Evolutionary conservation across 1,140 invertebrate species (phyloP).

Genomic region (Leptinotarsa texana): DNA sequence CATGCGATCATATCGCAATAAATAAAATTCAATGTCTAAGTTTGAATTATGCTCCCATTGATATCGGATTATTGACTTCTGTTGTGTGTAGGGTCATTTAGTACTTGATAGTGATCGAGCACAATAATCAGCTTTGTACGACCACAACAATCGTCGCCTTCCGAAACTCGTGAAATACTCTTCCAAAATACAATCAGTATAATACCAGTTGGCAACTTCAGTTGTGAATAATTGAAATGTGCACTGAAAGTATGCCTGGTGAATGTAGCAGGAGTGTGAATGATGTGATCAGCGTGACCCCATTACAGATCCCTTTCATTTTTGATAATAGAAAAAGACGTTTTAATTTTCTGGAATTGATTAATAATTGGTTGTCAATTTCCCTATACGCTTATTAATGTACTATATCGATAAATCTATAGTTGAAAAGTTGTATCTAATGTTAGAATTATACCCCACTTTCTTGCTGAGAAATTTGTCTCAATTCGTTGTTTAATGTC

Average conservation of each 20-base stretch:
- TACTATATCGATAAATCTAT: conserved; percentile 1
- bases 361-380: conserved; percentile 18
- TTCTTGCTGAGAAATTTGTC: not conserved
- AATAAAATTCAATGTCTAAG: too few relatives aligned
- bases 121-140: too few relatives aligned
- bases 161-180: too few relatives aligned
- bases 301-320: not conserved
- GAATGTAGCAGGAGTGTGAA: not conserved
- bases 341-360: conserved; percentile 18
- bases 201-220: not conserved
- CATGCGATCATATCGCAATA: too few relatives aligned
- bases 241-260: not conserved
- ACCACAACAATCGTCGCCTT: too few relatives aligned
- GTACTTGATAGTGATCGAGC: too few relatives aligned
- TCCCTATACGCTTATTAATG: conserved; percentile 23
- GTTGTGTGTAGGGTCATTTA: too few relatives aligned
- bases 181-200: too few relatives aligned
- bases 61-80: too few relatives aligned
- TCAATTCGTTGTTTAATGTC: too few relatives aligned
- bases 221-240: not conserved
- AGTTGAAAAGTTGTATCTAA: not conserved
- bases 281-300: not conserved
- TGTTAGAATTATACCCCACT: not conserved
- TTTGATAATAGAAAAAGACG: conserved; percentile 2
- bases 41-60: too few relatives aligned